These are phyloP conservation scores for Macrostomum cliftonense DNA, from an alignment of 2,888 invertebrate species.

Conservation along the genomic window DNA sequence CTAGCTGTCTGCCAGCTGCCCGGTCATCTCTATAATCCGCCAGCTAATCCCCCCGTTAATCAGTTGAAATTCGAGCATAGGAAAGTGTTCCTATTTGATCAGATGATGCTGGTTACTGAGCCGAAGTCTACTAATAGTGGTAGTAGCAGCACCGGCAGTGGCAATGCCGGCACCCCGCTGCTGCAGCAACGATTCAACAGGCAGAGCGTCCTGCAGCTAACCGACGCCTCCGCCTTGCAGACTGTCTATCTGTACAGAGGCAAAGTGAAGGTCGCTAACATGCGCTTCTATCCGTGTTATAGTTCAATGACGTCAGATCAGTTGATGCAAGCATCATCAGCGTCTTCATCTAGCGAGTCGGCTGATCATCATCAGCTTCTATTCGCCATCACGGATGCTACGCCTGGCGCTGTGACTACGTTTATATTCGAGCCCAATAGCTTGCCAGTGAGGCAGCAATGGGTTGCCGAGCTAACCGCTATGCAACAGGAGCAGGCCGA, in stretches of 20 bases:
- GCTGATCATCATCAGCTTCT: conserved; percentile 48
- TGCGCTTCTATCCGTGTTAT: no score
- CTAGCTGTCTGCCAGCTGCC: background rate
- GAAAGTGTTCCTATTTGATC: conserved; percentile 91
- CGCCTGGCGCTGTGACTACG: conserved; percentile 46
- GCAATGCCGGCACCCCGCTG: conserved; percentile 5
- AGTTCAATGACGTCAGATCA: no score
- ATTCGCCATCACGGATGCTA: conserved; percentile 54
- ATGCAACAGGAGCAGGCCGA: conserved; percentile 79
- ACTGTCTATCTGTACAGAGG: no score
- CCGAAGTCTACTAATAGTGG: conserved; percentile 9
- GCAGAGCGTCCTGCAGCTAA: no score
- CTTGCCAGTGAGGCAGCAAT: conserved; percentile 56
- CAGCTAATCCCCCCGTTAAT: background rate
- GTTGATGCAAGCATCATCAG: no score
- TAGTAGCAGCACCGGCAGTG: no score
- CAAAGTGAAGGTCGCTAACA: no score
- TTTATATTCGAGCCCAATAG: conserved; percentile 60
- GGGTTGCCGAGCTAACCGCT: conserved; percentile 61
- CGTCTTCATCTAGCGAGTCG: no score
- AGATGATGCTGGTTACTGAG: conserved; percentile 55
- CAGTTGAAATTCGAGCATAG: conserved; percentile 56
- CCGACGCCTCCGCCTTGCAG: no score
- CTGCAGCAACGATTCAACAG: no score
- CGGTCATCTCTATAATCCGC: background rate